Percentiles rank a stretch among this genome's conserved stretches.
These are phyloP conservation scores for Chaetorhynchus papuensis DNA, from an alignment of 2,113 vertebrate species.

Conservation along the genomic window DNA sequence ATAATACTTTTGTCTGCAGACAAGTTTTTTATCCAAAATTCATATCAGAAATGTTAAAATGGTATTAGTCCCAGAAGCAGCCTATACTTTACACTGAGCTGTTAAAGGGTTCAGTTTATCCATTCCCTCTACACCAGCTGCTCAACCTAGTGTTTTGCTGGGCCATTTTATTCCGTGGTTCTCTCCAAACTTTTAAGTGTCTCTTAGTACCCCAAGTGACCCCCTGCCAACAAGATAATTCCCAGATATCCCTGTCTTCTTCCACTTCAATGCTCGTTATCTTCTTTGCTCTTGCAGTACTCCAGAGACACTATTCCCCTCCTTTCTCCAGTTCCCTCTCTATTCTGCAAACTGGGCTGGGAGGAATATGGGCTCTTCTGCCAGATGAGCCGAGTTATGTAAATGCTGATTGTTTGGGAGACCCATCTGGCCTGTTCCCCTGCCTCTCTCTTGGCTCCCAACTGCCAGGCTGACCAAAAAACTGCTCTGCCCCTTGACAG, in stretches of 20 bases:
- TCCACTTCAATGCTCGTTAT: neutral
- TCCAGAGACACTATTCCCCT: neutral
- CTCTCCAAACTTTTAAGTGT: neutral
- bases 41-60: neutral
- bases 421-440: neutral
- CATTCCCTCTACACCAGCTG: neutral
- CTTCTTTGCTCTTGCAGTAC: neutral
- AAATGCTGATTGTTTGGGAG: neutral
- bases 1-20: neutral
- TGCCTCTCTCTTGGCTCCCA: neutral
- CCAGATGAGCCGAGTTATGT: neutral
- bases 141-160: neutral
- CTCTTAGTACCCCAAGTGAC: rapidly evolving
- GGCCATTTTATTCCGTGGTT: neutral
- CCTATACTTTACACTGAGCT: neutral
- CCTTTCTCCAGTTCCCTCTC: neutral
- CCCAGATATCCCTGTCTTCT: neutral
- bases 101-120: neutral
- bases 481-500: neutral
- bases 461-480: neutral
- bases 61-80: neutral
- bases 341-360: neutral
- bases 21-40: neutral
- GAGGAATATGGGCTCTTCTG: neutral
- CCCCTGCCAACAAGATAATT: neutral